phyloP scores from a whole-genome alignment of 2,888 invertebrate genomes.

The Julus scandinavius region DNA sequence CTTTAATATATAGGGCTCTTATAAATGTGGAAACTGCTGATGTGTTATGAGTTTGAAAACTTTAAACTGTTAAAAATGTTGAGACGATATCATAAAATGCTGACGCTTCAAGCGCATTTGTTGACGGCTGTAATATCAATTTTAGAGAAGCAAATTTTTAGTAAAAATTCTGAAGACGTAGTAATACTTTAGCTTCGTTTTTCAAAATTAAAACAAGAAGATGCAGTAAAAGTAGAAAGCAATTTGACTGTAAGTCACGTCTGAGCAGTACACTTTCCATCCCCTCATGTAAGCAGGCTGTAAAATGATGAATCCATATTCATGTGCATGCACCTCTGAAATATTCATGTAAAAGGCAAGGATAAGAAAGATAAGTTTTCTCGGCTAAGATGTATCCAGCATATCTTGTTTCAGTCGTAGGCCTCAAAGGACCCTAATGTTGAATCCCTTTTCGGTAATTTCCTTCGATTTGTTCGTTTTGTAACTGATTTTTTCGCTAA shows the following conservation, averaged over 20 bases:
- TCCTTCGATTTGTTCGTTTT: slow-evolving; percentile 18
- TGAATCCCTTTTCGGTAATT: slow-evolving; percentile 20
- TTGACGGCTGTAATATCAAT: neutral
- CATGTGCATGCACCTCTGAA: slow-evolving; percentile 10
- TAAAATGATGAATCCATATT: slow-evolving; percentile 45
- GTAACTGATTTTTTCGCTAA: slow-evolving; percentile 44
- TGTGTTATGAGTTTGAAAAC: no score
- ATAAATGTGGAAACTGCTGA: no score
- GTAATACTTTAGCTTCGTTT: neutral
- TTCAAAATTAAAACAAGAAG: neutral
- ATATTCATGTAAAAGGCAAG: neutral
- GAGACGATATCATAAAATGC: neutral
- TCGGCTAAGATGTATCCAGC: slow-evolving; percentile 1
- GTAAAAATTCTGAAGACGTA: neutral
- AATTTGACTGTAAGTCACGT: slow-evolving; percentile 31
- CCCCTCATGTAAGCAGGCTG: neutral
- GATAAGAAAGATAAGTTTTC: slow-evolving; percentile 31
- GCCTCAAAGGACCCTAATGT: slow-evolving; percentile 18
- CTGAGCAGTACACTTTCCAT: neutral
- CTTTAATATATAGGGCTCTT: no score
- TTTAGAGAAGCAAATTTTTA: neutral
- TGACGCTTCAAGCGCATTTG: neutral
- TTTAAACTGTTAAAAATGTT: neutral
- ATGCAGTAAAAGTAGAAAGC: neutral
- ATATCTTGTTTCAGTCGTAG: slow-evolving; percentile 3